Evolutionary conservation across 2,888 invertebrate genomes (phyloP).

Genomic region (Mythimna lalbum): DNA sequence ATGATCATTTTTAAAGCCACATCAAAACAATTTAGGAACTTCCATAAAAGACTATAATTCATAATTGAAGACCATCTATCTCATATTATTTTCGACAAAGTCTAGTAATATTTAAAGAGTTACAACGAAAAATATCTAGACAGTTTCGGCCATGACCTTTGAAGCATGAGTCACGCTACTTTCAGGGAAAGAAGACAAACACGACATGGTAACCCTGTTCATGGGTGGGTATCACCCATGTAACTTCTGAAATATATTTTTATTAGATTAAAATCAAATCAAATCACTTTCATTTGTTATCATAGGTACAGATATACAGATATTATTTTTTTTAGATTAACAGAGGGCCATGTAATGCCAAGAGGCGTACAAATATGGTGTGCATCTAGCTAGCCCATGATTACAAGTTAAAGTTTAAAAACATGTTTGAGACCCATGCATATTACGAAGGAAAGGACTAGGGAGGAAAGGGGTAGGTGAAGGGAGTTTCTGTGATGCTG

Average conservation of each 20-base stretch:
- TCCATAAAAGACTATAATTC: slow-evolving; percentile 2
- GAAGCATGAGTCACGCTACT: slow-evolving; percentile 37
- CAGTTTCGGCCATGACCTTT: slow-evolving; percentile 37
- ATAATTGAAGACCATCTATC: not conserved
- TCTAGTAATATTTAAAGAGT: slow-evolving; percentile 6
- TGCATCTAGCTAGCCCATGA: too few species aligned
- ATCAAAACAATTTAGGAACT: not conserved
- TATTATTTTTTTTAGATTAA: too few species aligned
- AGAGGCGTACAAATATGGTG: too few species aligned
- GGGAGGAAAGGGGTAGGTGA: too few species aligned
- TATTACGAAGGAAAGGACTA: too few species aligned
- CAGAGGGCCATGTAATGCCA: too few species aligned
- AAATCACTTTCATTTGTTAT: too few species aligned
- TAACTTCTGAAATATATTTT: slow-evolving; percentile 20
- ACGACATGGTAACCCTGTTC: slow-evolving; percentile 28
- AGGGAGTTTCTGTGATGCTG: too few species aligned
- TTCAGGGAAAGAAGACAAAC: slow-evolving; percentile 21
- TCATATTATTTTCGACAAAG: slow-evolving; percentile 5
- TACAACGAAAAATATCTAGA: slow-evolving; percentile 19
- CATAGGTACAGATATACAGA: too few species aligned
- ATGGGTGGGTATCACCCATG: slow-evolving; percentile 8
- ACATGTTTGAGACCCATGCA: too few species aligned
- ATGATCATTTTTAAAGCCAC: not conserved
- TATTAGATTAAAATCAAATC: too few species aligned
- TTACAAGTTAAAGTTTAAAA: too few species aligned